phyloP scores from a whole-genome alignment of 1,140 invertebrate species.

The Eumaeus atala region DNA sequence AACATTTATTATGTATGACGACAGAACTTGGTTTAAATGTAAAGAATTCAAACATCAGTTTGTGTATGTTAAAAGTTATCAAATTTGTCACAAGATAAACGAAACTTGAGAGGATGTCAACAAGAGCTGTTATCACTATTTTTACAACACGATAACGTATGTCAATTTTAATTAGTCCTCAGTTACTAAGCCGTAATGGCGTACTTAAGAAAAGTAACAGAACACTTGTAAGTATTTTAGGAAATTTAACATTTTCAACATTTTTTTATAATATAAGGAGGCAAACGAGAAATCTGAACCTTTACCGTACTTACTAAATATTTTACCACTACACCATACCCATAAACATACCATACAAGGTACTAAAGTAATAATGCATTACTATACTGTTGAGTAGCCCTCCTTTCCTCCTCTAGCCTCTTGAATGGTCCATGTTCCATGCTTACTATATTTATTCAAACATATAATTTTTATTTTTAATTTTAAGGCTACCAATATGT shows the following conservation, averaged over 20 bases:
- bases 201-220: conserved; percentile 36
- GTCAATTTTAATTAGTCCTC: conserved; percentile 4
- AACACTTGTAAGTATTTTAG: conserved; percentile 27
- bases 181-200: conserved; percentile 30
- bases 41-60: conserved; percentile 14
- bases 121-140: conserved; percentile 26
- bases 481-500: conserved; percentile 27
- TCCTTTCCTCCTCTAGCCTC: too few relatives aligned
- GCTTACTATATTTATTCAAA: too few relatives aligned
- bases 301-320: too few relatives aligned
- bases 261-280: too few relatives aligned
- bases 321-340: too few relatives aligned
- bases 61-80: conserved; percentile 18
- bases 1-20: conserved; percentile 25
- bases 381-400: too few relatives aligned
- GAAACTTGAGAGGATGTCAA: conserved; percentile 17
- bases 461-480: conserved; percentile 6
- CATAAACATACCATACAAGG: too few relatives aligned
- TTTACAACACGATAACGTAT: conserved; percentile 27
- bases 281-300: too few relatives aligned
- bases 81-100: conserved; percentile 12
- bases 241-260: neutral
- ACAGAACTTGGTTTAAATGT: conserved; percentile 16
- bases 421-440: too few relatives aligned
- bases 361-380: too few relatives aligned